Conservation (phyloP, 2,888 invertebrate genomes). For the Microchrysa polita region DNA sequence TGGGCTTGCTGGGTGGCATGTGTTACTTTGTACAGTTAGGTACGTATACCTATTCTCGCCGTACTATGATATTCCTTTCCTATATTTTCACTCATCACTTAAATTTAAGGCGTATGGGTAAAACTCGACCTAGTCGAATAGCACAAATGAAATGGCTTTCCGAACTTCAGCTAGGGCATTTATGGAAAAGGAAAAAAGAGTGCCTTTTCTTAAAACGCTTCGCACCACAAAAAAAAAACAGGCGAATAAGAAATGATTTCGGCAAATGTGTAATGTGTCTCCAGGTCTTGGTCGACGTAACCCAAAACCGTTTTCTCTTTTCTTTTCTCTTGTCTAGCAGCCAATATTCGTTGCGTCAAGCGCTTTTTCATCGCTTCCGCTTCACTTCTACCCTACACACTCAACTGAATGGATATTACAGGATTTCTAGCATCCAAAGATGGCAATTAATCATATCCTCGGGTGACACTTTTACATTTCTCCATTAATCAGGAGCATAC, state of each 20-base stretch:
- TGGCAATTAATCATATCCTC: constrained; percentile 44
- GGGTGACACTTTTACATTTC: constrained; percentile 45
- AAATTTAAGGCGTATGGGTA: background rate
- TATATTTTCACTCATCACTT: constrained; percentile 1
- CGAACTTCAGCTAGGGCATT: too few relatives aligned
- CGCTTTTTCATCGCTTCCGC: background rate
- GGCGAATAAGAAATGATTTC: too few relatives aligned
- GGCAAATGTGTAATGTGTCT: too few relatives aligned
- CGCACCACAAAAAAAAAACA: constrained; percentile 6
- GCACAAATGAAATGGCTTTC: too few relatives aligned
- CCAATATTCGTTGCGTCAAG: background rate
- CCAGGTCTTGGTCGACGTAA: too few relatives aligned
- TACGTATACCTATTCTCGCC: background rate
- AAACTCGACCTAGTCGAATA: background rate
- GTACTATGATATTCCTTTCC: background rate
- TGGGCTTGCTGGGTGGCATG: too few relatives aligned
- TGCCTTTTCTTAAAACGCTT: background rate
- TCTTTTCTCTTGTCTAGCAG: too few relatives aligned
- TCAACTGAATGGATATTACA: constrained; percentile 1
- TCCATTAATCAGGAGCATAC: constrained; percentile 43
- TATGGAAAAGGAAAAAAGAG: constrained; percentile 4
- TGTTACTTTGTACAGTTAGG: background rate
- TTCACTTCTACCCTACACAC: too few relatives aligned
- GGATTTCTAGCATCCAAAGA: constrained; percentile 25
- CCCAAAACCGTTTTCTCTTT: background rate